Base-by-base conservation (phyloP, 2,888 invertebrate genomes). In the Seira ritae region DNA sequence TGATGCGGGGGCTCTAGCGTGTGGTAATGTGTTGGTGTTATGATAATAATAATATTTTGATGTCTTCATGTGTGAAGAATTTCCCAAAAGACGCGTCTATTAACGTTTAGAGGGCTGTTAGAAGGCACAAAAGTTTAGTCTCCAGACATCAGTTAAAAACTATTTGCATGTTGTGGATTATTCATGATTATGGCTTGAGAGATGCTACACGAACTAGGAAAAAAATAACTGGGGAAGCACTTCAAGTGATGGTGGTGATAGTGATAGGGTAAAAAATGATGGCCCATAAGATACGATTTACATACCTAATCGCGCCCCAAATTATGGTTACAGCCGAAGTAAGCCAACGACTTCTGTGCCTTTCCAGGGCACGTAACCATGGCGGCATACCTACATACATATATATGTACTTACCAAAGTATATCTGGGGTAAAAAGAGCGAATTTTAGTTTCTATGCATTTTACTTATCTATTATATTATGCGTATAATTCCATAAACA, bases 61-160 rank as follows among this genome's bases (percentile, higher is more conserved):
- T 74, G 80, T 80, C 69, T 74, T 80, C 68, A 74, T 62, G 69
- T 74, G 80, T 80, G 74, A 80, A 80, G 62, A 80, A 80, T 80
- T 74, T 73, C 80, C 73, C 80, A 73, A 69, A 80, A 74, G 80
- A 74, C 68, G 62, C 80, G 74, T 80, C 74, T 68, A 74, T 80
- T 74, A 73, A 62, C 60, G 68, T 74, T 80, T 73, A 80, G 67
- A 60, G 23, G 31, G 31, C 23, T 24, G 24, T 67, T 75, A 65
- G 69, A 69, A 69, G 69, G 68, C 62, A 55, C 55, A 55, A 55
- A 75, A 74, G 74, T 75, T 75, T 80, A 80, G 74, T 80, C 80
- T 80, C 74, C 37, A 69, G 75, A 75, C 74, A 80, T 80, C 80
- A 80, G 80, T 80, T 80, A 80, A 80, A 80, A 75, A 80, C 74